These are phyloP conservation scores for Xiphophorus maculatus DNA, from an alignment of 2,113 vertebrate species.

Conservation along the genomic window DNA sequence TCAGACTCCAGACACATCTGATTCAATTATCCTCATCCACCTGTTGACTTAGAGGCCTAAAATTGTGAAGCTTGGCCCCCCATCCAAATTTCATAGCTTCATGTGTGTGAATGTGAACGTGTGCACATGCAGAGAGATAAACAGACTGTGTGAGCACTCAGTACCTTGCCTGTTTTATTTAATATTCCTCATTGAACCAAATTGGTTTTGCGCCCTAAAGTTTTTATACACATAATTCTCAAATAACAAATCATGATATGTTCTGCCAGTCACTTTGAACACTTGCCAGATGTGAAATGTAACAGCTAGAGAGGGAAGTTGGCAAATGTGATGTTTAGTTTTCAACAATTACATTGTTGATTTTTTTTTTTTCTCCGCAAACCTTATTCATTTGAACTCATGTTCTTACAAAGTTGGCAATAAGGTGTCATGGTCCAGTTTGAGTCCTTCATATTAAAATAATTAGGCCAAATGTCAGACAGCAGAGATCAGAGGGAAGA, in stretches of 20 bases:
- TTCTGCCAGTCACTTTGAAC: not conserved
- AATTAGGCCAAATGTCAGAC: too few relatives aligned
- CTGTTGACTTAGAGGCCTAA: slow-evolving; percentile 81
- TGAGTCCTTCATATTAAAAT: not conserved
- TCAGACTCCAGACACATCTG: slow-evolving; percentile 79
- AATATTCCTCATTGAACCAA: not conserved
- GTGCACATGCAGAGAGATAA: not conserved
- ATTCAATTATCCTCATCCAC: slow-evolving; percentile 85
- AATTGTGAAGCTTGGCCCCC: slow-evolving; percentile 72
- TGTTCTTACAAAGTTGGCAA: too few relatives aligned
- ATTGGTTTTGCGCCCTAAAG: not conserved
- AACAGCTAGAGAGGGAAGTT: not conserved
- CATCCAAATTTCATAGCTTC: slow-evolving; percentile 61
- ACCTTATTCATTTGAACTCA: not conserved
- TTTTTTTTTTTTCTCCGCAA: not conserved
- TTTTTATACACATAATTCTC: not conserved
- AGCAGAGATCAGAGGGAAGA: too few relatives aligned
- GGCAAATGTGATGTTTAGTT: not conserved
- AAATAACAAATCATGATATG: not conserved
- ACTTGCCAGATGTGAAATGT: not conserved
- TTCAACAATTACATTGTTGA: not conserved
- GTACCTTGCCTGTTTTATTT: slow-evolving; percentile 14
- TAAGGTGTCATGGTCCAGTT: not conserved
- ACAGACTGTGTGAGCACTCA: not conserved
- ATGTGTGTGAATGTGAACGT: slow-evolving; percentile 35